Percentiles rank a stretch among this genome's conserved stretches.
Conservation (phyloP, 1,140 invertebrate genomes). For the Drosophila watanabei region DNA sequence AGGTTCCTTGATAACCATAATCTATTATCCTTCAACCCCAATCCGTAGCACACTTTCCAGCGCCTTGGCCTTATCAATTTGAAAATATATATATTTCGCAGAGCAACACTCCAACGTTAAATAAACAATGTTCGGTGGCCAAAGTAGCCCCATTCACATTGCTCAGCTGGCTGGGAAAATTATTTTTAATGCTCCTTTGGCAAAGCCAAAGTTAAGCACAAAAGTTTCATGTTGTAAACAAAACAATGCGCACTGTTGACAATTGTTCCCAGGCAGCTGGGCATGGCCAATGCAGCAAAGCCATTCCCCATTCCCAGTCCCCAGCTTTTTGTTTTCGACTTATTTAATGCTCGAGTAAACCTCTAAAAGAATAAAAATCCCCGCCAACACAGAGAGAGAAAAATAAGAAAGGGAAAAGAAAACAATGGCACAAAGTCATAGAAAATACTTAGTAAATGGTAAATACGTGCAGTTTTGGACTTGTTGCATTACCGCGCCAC, state of each 20-base stretch:
- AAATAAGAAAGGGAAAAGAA: constrained; percentile 28
- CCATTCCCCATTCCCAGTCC: background rate
- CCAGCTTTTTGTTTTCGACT: constrained; percentile 54
- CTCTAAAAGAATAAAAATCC: constrained; percentile 55
- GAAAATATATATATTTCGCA: constrained; percentile 1
- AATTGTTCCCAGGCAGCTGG: constrained; percentile 66
- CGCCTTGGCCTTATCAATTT: background rate
- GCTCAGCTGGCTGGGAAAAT: constrained; percentile 59
- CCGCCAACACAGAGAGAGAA: constrained; percentile 12
- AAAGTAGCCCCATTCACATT: constrained; percentile 54
- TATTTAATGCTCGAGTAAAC: constrained; percentile 80
- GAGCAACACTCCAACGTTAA: constrained; percentile 17
- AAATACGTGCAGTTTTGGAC: constrained; percentile 73
- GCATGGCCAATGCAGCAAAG: constrained; percentile 18
- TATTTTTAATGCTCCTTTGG: constrained; percentile 59
- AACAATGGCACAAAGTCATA: constrained; percentile 74
- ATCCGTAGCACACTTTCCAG: background rate
- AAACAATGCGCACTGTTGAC: constrained; percentile 74
- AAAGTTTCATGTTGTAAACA: constrained; percentile 71
- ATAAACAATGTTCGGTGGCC: constrained; percentile 23
- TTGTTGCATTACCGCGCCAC: constrained; percentile 60
- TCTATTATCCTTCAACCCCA: background rate
- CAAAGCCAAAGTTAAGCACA: constrained; percentile 61
- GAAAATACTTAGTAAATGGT: constrained; percentile 77
- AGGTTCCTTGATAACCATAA: background rate